phyloP scores from a whole-genome alignment of 2,888 invertebrate species.

The Miltochrista miniata region DNA sequence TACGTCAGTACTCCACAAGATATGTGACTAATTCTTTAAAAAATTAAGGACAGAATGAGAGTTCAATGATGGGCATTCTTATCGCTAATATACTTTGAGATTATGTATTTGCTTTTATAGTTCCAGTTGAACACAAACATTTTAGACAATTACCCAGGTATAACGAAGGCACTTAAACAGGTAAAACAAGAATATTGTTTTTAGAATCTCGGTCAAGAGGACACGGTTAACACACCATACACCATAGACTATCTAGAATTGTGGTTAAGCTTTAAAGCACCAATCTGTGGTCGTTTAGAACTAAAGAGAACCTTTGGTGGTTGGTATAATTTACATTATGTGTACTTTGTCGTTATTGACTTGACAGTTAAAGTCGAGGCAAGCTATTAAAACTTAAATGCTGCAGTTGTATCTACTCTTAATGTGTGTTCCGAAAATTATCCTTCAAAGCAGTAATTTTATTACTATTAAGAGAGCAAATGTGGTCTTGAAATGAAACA shows the following conservation, averaged over 20 bases:
- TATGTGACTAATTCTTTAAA: too few relatives aligned
- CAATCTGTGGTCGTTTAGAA: conserved; percentile 41
- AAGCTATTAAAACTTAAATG: background rate
- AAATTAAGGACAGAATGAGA: too few relatives aligned
- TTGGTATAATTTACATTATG: conserved; percentile 45
- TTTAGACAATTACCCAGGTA: background rate
- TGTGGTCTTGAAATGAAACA: too few relatives aligned
- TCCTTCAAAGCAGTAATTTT: too few relatives aligned
- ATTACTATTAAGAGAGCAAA: too few relatives aligned
- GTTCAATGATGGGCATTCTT: too few relatives aligned
- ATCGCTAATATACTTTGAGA: too few relatives aligned
- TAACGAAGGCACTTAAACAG: background rate
- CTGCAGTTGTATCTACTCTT: background rate
- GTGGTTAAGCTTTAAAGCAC: conserved; percentile 38
- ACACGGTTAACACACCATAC: conserved; percentile 23
- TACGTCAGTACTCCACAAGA: too few relatives aligned
- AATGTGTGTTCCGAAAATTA: background rate
- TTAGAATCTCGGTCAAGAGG: conserved; percentile 21
- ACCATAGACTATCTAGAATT: conserved; percentile 21
- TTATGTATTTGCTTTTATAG: too few relatives aligned
- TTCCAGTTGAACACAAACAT: too few relatives aligned
- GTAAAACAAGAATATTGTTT: conserved; percentile 25
- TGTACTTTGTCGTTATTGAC: conserved; percentile 19
- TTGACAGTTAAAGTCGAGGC: conserved; percentile 10
- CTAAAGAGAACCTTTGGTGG: conserved; percentile 45